Evolutionary conservation across 2,888 invertebrate genomes (phyloP).

Genomic region (Tineola bisselliella): DNA sequence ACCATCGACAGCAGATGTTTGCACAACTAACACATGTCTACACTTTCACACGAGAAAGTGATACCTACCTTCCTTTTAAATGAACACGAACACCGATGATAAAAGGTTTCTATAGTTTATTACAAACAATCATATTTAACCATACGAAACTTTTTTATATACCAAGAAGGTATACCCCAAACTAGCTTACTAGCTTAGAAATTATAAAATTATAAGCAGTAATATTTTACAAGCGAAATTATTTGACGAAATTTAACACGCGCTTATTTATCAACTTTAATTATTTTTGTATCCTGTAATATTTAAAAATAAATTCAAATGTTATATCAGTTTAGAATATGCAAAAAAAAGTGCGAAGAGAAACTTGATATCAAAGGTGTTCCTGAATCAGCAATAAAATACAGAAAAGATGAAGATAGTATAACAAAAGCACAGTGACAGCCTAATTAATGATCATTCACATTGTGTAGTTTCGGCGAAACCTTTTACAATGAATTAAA

Average conservation of each 20-base stretch:
- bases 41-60: constrained; percentile 8
- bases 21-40: constrained; percentile 2
- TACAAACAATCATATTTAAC: too few relatives aligned
- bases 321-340: too few relatives aligned
- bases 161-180: too few relatives aligned
- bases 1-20: constrained; percentile 5
- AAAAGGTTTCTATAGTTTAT: neutral
- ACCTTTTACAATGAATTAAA: neutral
- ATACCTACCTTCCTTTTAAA: neutral
- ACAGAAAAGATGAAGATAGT: constrained; percentile 28
- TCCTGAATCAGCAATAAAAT: constrained; percentile 44
- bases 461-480: constrained; percentile 4
- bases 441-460: constrained; percentile 37
- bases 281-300: too few relatives aligned
- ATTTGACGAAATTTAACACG: too few relatives aligned
- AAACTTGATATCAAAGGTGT: constrained; percentile 28
- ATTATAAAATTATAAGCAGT: too few relatives aligned
- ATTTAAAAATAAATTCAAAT: too few relatives aligned
- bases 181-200: too few relatives aligned
- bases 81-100: neutral
- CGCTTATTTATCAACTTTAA: too few relatives aligned
- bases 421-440: constrained; percentile 31
- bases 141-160: too few relatives aligned
- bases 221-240: too few relatives aligned
- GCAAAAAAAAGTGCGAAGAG: neutral